These are phyloP conservation scores for Labroides dimidiatus DNA, from an alignment of 2,797 vertebrate genomes.

Conservation along the genomic window DNA sequence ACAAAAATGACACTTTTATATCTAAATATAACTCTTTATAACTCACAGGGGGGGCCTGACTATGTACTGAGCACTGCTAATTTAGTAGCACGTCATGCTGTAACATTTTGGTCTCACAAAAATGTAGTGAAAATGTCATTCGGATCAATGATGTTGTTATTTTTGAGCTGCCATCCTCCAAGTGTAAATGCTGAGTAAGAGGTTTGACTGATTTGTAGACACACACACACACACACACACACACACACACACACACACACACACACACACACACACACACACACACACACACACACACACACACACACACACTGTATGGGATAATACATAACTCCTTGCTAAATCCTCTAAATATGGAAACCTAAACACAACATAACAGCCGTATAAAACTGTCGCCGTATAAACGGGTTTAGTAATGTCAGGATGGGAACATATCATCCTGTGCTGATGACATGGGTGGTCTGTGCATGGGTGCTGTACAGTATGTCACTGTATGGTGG, in stretches of 20 bases:
- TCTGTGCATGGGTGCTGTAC: slow-evolving; percentile 28
- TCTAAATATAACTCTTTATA: slow-evolving; percentile 17
- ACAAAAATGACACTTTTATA: slow-evolving; percentile 33
- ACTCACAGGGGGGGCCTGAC: slow-evolving; percentile 2
- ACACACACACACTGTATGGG: slow-evolving; percentile 8
- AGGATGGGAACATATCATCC: slow-evolving; percentile 4
- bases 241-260: slow-evolving; percentile 21
- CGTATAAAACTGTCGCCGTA: slow-evolving; percentile 37
- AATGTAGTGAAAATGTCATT: slow-evolving; percentile 48
- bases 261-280: slow-evolving; percentile 18
- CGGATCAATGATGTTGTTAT: slow-evolving; percentile 32
- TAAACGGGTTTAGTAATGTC: slow-evolving; percentile 8
- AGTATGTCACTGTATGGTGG: slow-evolving; percentile 36
- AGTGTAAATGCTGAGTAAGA: slow-evolving; percentile 28
- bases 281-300: slow-evolving; percentile 3
- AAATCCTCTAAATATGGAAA: slow-evolving; percentile 54
- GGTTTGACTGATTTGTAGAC: slow-evolving; percentile 15
- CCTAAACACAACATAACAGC: slow-evolving; percentile 42
- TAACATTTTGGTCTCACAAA: slow-evolving; percentile 26
- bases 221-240: slow-evolving; percentile 1
- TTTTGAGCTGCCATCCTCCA: slow-evolving; percentile 24
- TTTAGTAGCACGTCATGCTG: slow-evolving; percentile 30
- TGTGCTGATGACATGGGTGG: slow-evolving; percentile 47
- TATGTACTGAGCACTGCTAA: slow-evolving; percentile 22
- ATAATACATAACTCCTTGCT: slow-evolving; percentile 39